These are phyloP conservation scores for Oceanites oceanicus DNA, from an alignment of 2,113 vertebrate genomes.

Conservation along the genomic window DNA sequence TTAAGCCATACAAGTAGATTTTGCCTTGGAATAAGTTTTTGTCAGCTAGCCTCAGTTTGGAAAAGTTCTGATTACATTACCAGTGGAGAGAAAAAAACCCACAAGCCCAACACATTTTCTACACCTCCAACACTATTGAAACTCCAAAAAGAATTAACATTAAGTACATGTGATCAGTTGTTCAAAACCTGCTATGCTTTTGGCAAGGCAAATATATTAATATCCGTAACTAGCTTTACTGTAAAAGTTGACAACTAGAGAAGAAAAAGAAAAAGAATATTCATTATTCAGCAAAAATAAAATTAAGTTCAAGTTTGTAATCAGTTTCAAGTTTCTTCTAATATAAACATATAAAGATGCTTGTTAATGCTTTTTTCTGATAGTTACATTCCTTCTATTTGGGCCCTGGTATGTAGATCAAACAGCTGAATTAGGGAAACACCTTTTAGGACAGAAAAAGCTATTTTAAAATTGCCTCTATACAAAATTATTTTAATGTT, in stretches of 20 bases:
- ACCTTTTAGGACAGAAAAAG: not conserved
- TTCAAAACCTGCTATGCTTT: not conserved
- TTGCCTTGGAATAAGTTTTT: not conserved
- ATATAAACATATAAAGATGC: not conserved
- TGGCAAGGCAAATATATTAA: not conserved
- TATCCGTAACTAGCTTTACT: not conserved
- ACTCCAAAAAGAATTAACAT: not conserved
- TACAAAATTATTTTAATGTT: not conserved
- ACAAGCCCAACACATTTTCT: not conserved
- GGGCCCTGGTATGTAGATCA: not conserved
- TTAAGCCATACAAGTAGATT: not conserved
- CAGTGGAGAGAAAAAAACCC: not conserved
- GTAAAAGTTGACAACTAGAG: not conserved
- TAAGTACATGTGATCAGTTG: not conserved
- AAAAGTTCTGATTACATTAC: not conserved
- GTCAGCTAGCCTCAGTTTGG: not conserved
- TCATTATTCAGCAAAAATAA: not conserved
- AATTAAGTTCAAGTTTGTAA: not conserved
- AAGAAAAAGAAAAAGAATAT: not conserved
- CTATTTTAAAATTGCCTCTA: not conserved
- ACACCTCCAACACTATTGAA: not conserved
- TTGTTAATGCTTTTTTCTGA: not conserved
- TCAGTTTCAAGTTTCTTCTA: not conserved
- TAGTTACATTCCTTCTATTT: not conserved
- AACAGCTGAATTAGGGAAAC: not conserved